These are phyloP conservation scores for Notothenia rossii DNA, from an alignment of 2,113 vertebrate species.

Conservation along the genomic window DNA sequence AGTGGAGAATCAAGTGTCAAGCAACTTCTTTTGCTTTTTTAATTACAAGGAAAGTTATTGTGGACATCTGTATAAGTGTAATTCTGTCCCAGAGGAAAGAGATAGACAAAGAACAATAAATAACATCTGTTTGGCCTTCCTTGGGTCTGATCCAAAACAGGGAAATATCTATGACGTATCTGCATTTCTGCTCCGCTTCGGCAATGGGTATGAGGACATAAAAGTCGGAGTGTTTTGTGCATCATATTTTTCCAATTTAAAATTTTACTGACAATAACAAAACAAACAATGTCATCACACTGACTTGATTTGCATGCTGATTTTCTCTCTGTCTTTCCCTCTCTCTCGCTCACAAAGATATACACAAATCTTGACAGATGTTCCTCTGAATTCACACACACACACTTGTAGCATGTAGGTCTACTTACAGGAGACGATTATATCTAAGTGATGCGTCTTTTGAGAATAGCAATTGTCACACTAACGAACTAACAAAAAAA, in stretches of 20 bases:
- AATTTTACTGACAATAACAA: slow-evolving; percentile 71
- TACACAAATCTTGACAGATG: slow-evolving; percentile 76
- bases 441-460: slow-evolving; percentile 68
- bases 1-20: slow-evolving; percentile 23
- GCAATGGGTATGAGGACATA: slow-evolving; percentile 62
- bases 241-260: slow-evolving; percentile 57
- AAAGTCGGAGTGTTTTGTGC: slow-evolving; percentile 55
- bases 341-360: slow-evolving; percentile 39
- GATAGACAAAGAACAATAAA: slow-evolving; percentile 81
- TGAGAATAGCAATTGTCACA: slow-evolving; percentile 66
- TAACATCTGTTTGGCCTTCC: slow-evolving; percentile 80
- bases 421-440: slow-evolving; percentile 65
- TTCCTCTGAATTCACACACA: slow-evolving; percentile 51
- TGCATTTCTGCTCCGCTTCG: slow-evolving; percentile 60
- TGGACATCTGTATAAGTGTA: slow-evolving; percentile 79
- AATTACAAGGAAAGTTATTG: slow-evolving; percentile 66
- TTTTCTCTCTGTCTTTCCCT: slow-evolving; percentile 55
- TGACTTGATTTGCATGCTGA: slow-evolving; percentile 73
- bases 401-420: slow-evolving; percentile 77
- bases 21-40: slow-evolving; percentile 12
- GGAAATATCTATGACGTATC: slow-evolving; percentile 75
- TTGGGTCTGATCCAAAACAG: slow-evolving; percentile 67
- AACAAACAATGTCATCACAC: slow-evolving; percentile 78
- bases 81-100: slow-evolving; percentile 67
- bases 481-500: slow-evolving; percentile 34